These are phyloP conservation scores for Tachysurus fulvidraco DNA, from an alignment of 2,113 vertebrate genomes.

Conservation along the genomic window DNA sequence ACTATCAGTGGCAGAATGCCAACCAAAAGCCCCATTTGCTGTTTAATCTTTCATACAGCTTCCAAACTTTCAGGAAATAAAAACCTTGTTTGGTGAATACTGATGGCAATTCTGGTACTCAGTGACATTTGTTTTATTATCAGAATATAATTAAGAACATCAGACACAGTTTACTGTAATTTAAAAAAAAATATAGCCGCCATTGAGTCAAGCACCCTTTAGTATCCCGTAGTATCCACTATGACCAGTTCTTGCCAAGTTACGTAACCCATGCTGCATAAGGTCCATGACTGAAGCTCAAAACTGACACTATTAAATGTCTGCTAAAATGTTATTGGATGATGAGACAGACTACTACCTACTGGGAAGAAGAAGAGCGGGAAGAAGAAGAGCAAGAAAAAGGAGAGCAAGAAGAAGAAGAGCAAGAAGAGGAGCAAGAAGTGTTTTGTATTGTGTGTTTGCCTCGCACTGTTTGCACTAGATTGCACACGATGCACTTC, in stretches of 20 bases:
- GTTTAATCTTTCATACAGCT: constrained; percentile 35
- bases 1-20: constrained; percentile 2
- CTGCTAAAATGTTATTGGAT: neutral
- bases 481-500: too few relatives aligned
- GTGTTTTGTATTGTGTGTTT: too few relatives aligned
- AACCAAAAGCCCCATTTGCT: constrained; percentile 35
- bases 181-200: neutral
- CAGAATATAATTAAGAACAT: neutral
- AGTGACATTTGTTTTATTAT: neutral
- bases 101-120: neutral
- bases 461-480: too few relatives aligned
- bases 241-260: neutral
- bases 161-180: neutral
- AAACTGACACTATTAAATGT: neutral
- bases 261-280: neutral
- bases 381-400: neutral
- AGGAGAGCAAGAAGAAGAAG: neutral
- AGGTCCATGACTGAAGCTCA: neutral
- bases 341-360: neutral
- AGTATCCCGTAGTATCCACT: neutral
- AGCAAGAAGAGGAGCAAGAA: neutral
- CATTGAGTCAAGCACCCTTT: neutral
- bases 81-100: constrained; percentile 11
- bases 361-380: neutral
- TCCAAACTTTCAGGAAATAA: constrained; percentile 18